phyloP scores from a whole-genome alignment of 2,113 vertebrate genomes.

The Riparia riparia region DNA sequence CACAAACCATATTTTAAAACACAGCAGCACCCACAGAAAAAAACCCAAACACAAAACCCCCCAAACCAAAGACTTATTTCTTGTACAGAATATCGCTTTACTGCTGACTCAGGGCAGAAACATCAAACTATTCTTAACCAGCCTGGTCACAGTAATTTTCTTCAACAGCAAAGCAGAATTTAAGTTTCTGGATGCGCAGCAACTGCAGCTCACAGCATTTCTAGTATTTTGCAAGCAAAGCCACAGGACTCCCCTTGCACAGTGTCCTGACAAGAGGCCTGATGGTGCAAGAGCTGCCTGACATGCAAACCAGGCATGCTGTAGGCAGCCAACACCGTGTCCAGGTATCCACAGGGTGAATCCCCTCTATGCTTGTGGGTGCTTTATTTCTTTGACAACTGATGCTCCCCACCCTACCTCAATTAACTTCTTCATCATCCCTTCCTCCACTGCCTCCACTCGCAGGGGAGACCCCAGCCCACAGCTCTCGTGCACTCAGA shows the following conservation, averaged over 20 bases:
- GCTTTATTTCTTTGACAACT: neutral
- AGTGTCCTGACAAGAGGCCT: neutral
- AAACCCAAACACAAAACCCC: neutral
- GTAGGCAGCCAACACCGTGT: neutral
- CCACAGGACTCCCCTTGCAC: neutral
- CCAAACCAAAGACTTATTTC: neutral
- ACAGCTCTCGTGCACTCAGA: fast-evolving
- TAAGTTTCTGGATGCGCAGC: neutral
- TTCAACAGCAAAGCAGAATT: neutral
- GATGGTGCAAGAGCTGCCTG: neutral
- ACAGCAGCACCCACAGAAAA: neutral
- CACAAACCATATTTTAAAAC: neutral
- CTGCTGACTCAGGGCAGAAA: neutral
- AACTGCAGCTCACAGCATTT: neutral
- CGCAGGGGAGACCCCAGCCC: neutral
- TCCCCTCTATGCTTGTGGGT: neutral
- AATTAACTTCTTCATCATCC: neutral
- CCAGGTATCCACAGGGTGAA: neutral
- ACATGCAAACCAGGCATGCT: neutral
- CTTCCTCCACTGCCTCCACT: neutral
- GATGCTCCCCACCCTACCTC: neutral
- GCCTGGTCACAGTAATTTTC: neutral
- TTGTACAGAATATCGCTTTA: neutral
- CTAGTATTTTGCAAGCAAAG: neutral
- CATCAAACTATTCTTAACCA: neutral